These are phyloP conservation scores for Mallateleia sp. DNA, from an alignment of 2,888 invertebrate species.

Conservation along the genomic window DNA sequence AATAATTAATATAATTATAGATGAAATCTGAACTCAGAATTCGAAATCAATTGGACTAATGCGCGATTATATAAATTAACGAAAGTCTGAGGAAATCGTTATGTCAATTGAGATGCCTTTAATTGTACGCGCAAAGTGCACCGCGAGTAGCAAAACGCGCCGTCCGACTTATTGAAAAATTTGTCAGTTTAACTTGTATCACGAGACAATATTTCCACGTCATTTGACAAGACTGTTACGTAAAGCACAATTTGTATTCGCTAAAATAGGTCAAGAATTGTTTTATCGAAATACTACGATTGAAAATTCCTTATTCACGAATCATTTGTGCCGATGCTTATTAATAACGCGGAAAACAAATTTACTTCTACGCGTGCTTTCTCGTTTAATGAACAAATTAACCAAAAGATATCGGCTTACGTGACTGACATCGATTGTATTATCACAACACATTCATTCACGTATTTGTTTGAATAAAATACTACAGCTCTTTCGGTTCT, in stretches of 20 bases:
- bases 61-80: slow-evolving; percentile 4
- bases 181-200: neutral
- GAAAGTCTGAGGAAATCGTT: neutral
- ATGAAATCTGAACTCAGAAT: neutral
- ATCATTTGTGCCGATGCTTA: neutral
- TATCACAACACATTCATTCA: slow-evolving; percentile 35
- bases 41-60: neutral
- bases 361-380: neutral
- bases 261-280: neutral
- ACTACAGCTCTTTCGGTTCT: slow-evolving; percentile 11
- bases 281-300: neutral
- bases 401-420: slow-evolving; percentile 22
- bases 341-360: neutral
- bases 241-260: neutral
- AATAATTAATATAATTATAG: slow-evolving; percentile 2
- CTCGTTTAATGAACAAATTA: slow-evolving; percentile 34
- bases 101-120: neutral
- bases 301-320: neutral
- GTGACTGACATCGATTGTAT: slow-evolving; percentile 24
- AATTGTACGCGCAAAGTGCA: neutral
- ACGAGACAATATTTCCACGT: neutral
- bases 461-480: slow-evolving; percentile 28
- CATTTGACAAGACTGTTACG: neutral
- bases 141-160: neutral
- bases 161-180: neutral